These are phyloP conservation scores for Mormyrops boulengeri DNA, from an alignment of 2,797 vertebrate genomes.

Conservation along the genomic window DNA sequence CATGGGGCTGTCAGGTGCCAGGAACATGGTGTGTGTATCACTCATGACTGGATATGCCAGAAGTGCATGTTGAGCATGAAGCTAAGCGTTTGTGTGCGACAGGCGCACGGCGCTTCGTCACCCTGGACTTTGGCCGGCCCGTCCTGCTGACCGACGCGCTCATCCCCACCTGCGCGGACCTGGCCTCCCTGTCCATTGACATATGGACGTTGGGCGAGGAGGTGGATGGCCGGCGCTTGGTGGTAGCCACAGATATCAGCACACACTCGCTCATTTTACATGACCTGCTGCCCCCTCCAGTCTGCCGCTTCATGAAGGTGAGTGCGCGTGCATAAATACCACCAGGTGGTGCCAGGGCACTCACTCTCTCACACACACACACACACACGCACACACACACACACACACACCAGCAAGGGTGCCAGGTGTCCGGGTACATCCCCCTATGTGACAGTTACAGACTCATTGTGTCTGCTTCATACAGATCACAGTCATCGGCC, in stretches of 20 bases:
- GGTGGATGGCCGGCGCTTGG: slow-evolving; percentile 89
- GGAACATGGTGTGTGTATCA: not conserved
- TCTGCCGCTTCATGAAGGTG: slow-evolving; percentile 99
- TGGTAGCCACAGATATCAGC: slow-evolving; percentile 97
- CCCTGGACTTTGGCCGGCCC: slow-evolving; percentile 90
- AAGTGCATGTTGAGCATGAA: not conserved
- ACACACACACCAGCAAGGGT: not conserved
- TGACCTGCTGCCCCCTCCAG: slow-evolving; percentile 90
- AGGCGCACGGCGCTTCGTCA: slow-evolving; percentile 97
- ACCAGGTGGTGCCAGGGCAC: not conserved
- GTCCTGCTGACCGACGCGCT: slow-evolving; percentile 88
- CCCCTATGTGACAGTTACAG: not conserved
- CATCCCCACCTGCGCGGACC: slow-evolving; percentile 91
- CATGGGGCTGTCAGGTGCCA: not conserved
- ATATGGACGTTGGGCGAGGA: slow-evolving; percentile 98
- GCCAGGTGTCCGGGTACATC: not conserved
- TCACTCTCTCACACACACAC: not conserved
- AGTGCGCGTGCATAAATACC: slow-evolving; percentile 13
- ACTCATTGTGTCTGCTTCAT: not conserved
- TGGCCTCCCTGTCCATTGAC: slow-evolving; percentile 95
- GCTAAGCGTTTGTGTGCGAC: slow-evolving; percentile 1
- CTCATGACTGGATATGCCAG: not conserved
- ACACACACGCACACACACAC: not conserved
- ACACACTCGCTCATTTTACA: slow-evolving; percentile 96
- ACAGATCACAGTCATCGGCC: slow-evolving; percentile 96